Evolutionary conservation across 1,140 invertebrate genomes (phyloP), one percentile per base, ranked within the genome.

Genomic region (Diorhabda carinulata): DNA sequence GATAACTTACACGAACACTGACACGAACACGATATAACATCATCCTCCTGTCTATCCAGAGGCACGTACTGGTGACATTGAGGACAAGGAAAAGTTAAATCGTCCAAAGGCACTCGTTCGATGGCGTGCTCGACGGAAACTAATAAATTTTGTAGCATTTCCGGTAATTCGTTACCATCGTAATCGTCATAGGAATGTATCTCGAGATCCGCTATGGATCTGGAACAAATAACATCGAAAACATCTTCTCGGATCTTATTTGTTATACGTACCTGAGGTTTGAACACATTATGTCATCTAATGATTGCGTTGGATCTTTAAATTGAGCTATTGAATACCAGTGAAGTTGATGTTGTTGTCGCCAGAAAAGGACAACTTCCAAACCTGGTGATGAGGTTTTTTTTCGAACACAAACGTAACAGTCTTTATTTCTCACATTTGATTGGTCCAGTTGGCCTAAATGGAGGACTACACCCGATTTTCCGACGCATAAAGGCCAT

Each of bases 61-160:
- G 79, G 67, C 80, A 84, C 68, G 81, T 85, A 80, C 81, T 84
- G 68, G 75, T 83, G 78, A 76, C 86, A 87, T 42, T 84, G 83
- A 40, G 84, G 83, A 77, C 86, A 79, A 41, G 87, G 87, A 78
- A 88, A 88, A 59, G 85, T 83, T 57, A 90, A 78, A 72, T 89
- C 87, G 77, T 89, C 88, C 42, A 89, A 76, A 43, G 87, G 88
- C 45, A 89, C 85, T 43, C 88, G 82, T 74, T 87, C 86, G 71
- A 90, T 87, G 69, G 86, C 87, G n/a, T 86, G 84, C 78, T 90
- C 88, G 41, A 89, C 87, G 61, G 86, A 87, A 40, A 90, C 85
- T 57, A 90, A 79, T 42, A 90, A 82, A 73, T 84, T 87, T 72
- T 87, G 84, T 66, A 90, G 83, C 67, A 89, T 81, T 67, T 86